Percentiles rank a stretch among this genome's conserved stretches.
phyloP scores from a whole-genome alignment of 2,888 invertebrate genomes.

The Aporophyla lueneburgensis region DNA sequence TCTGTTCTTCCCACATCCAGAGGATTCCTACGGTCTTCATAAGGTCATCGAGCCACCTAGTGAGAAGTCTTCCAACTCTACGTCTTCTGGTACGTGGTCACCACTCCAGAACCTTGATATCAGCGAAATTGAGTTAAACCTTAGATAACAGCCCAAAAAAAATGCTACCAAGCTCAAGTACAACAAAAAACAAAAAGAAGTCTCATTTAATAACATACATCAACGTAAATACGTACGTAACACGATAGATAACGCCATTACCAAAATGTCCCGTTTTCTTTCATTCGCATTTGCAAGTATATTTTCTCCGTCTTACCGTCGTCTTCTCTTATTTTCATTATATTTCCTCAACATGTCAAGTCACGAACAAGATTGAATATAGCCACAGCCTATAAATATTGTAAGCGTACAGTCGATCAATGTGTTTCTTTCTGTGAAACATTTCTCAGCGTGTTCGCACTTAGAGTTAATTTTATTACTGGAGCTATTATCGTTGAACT shows the following conservation, averaged over 20 bases:
- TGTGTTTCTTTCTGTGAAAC: slow-evolving; percentile 8
- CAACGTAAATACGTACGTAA: slow-evolving; percentile 29
- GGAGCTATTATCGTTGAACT: slow-evolving; percentile 37
- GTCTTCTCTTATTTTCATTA: slow-evolving; percentile 56
- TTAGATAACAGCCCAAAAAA: neutral
- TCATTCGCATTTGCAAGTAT: slow-evolving; percentile 55
- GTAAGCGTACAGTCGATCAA: slow-evolving; percentile 18
- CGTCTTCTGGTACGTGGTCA: no score
- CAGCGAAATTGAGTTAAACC: no score
- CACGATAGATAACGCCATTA: slow-evolving; percentile 54
- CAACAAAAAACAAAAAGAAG: slow-evolving; percentile 10
- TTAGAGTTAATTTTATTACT: slow-evolving; percentile 50
- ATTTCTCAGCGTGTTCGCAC: slow-evolving; percentile 15
- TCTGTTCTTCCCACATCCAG: no score
- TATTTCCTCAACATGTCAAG: slow-evolving; percentile 47
- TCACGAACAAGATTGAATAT: slow-evolving; percentile 50
- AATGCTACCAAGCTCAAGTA: slow-evolving; percentile 9
- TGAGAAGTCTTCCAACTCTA: no score
- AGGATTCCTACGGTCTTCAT: no score
- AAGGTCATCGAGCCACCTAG: no score
- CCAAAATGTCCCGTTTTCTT: slow-evolving; percentile 42
- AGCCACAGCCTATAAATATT: slow-evolving; percentile 36
- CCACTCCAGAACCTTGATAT: no score
- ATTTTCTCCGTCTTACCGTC: slow-evolving; percentile 38
- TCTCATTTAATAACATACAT: slow-evolving; percentile 44